Conservation (phyloP, 2,797 vertebrate species). For the Fistularia tabacaria region DNA sequence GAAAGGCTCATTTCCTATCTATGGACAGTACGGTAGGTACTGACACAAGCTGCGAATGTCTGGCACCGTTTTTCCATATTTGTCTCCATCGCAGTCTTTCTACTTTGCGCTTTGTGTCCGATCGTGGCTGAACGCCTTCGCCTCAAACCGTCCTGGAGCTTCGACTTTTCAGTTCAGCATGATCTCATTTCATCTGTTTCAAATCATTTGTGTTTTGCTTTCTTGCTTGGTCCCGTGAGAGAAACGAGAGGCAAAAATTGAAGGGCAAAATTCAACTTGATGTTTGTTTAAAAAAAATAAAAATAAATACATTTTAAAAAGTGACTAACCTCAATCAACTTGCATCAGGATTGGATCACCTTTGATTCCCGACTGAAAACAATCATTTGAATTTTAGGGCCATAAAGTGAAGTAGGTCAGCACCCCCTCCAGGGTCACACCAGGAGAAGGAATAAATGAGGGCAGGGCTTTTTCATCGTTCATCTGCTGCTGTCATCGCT, state of each 20-base stretch:
- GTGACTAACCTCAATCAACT: too few species aligned
- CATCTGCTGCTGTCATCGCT: not conserved
- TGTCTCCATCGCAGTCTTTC: not conserved
- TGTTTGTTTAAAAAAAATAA: too few species aligned
- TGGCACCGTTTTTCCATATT: slow-evolving; percentile 4
- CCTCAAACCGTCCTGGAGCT: not conserved
- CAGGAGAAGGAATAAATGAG: too few species aligned
- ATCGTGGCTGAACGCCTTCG: slow-evolving; percentile 14
- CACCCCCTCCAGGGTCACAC: too few species aligned
- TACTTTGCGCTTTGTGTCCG: slow-evolving; percentile 12
- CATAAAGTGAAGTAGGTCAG: too few species aligned
- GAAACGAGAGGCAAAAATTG: too few species aligned
- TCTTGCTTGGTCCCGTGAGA: too few species aligned
- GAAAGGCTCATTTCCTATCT: slow-evolving; percentile 78
- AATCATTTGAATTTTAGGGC: too few species aligned
- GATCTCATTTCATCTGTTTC: not conserved
- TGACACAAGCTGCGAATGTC: slow-evolving; percentile 22
- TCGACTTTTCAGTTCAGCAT: slow-evolving; percentile 13
- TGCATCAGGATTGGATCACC: too few species aligned
- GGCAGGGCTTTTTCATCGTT: not conserved
- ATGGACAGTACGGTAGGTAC: slow-evolving; percentile 82
- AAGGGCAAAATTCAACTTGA: too few species aligned
- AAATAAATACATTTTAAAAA: too few species aligned
- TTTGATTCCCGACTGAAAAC: too few species aligned
- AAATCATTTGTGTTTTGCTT: not conserved